Base-by-base conservation (phyloP, 2,888 invertebrate genomes). In the Congeria kusceri region DNA sequence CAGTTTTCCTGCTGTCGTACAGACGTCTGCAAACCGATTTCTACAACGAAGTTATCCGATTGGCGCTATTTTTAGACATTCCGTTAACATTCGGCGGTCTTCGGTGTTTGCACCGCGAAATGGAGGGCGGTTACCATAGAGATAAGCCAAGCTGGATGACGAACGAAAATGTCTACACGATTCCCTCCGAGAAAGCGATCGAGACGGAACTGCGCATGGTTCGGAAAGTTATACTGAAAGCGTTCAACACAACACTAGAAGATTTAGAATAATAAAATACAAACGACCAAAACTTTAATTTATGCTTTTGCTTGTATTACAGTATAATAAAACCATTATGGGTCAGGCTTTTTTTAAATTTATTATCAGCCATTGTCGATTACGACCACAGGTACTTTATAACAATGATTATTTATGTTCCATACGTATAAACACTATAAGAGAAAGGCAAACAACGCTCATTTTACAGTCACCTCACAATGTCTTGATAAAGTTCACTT, bases 41-140 rank as follows among this genome's bases (percentile, higher is more conserved):
- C 25, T 53, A 15, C 53, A 53, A 20, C 20, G 53, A 53, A 53
- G 9, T 53, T 9, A 20, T 53, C 20, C 53, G 53, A 53, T 3
- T 53, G 23, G 5, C 53, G 20, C 53, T 23, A 3, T 53, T 53
- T 53, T 25, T 53, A 53, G 53, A 53, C 53, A 53, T 53, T 53
- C 53, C 53, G 11, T 9, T 53, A 20, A 53, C 53, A n/a, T 53
- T 53, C 25, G 23, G 25, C 20, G 5, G 25, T 11, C 25, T 53
- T 20, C 25, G 53, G 53, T 53, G 53, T 53, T 53, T 53, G 53
- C 20, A 53, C 5, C 20, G 20, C 20, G 53, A 53, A 53, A 53
- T 9, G 13, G 53, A 53, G 25, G 25, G 53, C n/a, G 53, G 53
- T 53, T 53, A 53, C 53, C 53, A 53, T 53, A 53, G 53, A 53